phyloP scores from a whole-genome alignment of 2,888 invertebrate species.

The Rhingia campestris region DNA sequence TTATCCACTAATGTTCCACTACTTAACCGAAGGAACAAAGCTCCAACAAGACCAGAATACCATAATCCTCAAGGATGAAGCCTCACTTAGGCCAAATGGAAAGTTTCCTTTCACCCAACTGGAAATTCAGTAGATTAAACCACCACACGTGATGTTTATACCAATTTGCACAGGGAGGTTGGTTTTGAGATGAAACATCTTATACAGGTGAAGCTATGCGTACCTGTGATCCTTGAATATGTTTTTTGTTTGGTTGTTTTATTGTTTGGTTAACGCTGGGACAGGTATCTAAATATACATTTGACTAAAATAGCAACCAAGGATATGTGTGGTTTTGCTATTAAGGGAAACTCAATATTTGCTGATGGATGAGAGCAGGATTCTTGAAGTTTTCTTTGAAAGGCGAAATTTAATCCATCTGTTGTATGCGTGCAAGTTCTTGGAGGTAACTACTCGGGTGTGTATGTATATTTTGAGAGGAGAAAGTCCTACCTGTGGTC shows the following conservation, averaged over 20 bases:
- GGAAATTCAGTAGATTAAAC: slow-evolving; percentile 50
- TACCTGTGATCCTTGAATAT: slow-evolving; percentile 8
- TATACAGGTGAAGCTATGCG: neutral
- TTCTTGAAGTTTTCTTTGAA: slow-evolving; percentile 18
- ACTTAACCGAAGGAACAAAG: slow-evolving; percentile 63
- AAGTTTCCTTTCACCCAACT: slow-evolving; percentile 52
- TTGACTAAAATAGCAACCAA: slow-evolving; percentile 15
- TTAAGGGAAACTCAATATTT: neutral
- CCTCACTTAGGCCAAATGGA: slow-evolving; percentile 61
- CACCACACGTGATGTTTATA: slow-evolving; percentile 60
- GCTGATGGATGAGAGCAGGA: slow-evolving; percentile 22
- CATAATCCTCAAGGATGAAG: slow-evolving; percentile 61
- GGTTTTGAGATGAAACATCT: slow-evolving; percentile 15
- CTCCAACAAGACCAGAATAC: slow-evolving; percentile 54
- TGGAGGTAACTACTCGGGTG: neutral
- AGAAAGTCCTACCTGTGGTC: slow-evolving; percentile 23
- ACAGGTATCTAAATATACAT: slow-evolving; percentile 11
- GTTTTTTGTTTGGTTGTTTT: slow-evolving; percentile 10
- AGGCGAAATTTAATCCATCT: slow-evolving; percentile 55
- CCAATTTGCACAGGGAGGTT: slow-evolving; percentile 40
- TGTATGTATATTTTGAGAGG: neutral
- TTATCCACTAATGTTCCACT: slow-evolving; percentile 72
- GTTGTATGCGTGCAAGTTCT: slow-evolving; percentile 27
- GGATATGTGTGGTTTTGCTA: neutral
- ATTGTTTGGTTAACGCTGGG: slow-evolving; percentile 30